Base-by-base conservation (phyloP, 2,797 vertebrate genomes). In the Pangasius macronema region DNA sequence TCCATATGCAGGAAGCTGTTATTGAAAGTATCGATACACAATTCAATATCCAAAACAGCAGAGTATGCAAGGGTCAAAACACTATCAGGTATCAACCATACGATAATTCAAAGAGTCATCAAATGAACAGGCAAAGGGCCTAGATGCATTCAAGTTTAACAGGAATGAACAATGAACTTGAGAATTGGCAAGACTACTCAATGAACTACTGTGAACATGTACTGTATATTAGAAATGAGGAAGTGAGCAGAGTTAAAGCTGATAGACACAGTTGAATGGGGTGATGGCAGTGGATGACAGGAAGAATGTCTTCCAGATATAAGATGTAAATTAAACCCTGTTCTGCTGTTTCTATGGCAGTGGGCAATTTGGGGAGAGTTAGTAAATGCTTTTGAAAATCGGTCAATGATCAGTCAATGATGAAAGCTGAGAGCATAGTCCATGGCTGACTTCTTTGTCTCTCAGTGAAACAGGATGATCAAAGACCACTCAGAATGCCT, bases 271-370 rank as follows among this genome's bases (percentile, higher is more conserved):
- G 1, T 61, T 33, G 20, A 42, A 39, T 59, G 27, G 14, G 16
- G 27, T 67, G 81, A 67, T 67, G n/a, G 7, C 18, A 33, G n/a
- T 67, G 27, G 46, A 83, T 24, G 49, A 53, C n/a, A 68, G n/a
- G 3, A 1, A 82, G 39, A 49, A 82, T 82, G 59, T 49, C 39
- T 49, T 30, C 27, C 42, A 22, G 82, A 68, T 14, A 36, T 3
- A 9, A 67, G n/a, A 51, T 20, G 18, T 22, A 83, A 83, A 53
- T 83, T 33, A 83, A 3, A 55, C 46, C 49, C 30, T 83, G 65
- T 36, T 68, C n/a, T 83, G 63, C 82, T 83, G 61, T 55, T 53
- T 55, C 46, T 30, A 68, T 70, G 82, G 65, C 46, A 70, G 65
- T 70, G 20, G 42, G 49, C 65, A 53, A 83, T 83, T 70, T 83